These are phyloP conservation scores for Epistrophella euchroma DNA, from an alignment of 2,888 invertebrate genomes.

Conservation along the genomic window DNA sequence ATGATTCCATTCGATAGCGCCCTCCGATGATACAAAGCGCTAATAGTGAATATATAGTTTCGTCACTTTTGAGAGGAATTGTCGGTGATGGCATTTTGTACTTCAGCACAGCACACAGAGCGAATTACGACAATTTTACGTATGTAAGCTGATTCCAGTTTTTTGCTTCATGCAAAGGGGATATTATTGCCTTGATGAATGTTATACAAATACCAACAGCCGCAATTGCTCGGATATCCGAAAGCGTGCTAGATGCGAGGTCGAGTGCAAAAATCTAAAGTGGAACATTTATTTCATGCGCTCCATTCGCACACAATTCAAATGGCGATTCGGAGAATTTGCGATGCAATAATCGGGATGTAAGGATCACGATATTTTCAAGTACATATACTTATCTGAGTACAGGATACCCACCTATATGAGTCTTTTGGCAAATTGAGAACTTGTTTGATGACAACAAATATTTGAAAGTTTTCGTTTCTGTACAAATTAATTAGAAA, in stretches of 20 bases:
- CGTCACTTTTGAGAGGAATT: constrained; percentile 68
- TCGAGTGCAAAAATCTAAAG: constrained; percentile 67
- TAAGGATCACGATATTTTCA: constrained; percentile 39
- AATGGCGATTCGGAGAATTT: constrained; percentile 44
- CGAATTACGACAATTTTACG: constrained; percentile 74
- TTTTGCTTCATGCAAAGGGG: constrained; percentile 37
- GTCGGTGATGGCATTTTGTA: constrained; percentile 33
- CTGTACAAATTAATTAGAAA: too few relatives aligned
- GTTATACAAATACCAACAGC: constrained; percentile 35
- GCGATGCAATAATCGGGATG: constrained; percentile 46
- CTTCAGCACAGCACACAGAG: constrained; percentile 40
- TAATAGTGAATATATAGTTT: constrained; percentile 72
- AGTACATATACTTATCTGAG: neutral
- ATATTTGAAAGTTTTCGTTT: neutral
- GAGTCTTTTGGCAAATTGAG: neutral
- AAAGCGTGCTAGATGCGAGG: constrained; percentile 62
- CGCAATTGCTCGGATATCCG: constrained; percentile 71
- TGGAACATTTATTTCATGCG: constrained; percentile 69
- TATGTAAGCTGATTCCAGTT: constrained; percentile 71
- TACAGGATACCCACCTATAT: neutral
- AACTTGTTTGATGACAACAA: neutral
- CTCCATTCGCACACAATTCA: constrained; percentile 50
- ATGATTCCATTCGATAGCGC: constrained; percentile 68
- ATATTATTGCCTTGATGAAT: neutral
- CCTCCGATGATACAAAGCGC: constrained; percentile 5